Evolutionary conservation across 2,797 vertebrate genomes (phyloP), one percentile per base, ranked within the genome.

Genomic region (Aplochiton taeniatus): DNA sequence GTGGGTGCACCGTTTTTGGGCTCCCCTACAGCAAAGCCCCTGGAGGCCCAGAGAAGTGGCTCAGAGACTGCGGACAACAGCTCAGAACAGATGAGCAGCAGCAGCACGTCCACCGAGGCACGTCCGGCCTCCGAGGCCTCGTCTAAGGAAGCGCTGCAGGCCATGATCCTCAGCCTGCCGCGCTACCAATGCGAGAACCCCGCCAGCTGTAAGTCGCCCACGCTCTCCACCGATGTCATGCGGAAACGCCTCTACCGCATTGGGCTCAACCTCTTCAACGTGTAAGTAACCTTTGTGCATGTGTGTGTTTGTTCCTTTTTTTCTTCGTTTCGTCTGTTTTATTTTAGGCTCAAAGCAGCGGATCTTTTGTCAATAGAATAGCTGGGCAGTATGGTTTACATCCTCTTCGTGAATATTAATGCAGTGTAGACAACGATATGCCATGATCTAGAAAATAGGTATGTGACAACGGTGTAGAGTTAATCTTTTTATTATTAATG

Each of bases 101-200:
- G 96, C 87, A 96, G 97, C 83, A 91, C 95, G 0, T 97, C 96
- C 20, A 97, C 95, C 12, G 96, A 96, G 52, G 93, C 91, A 0
- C 95, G 94, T 4, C 93, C 94, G 2, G 93, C 93, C 1, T 97
- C 96, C 0, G 94, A 94, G n/a, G 88, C 90, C 0, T 93, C 94
- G 0, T 97, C 97, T 11, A 98, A 98, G 82, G 97, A 99, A 78
- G 94, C 96, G 0, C 90, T 99, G 73, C 97, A 98, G 90, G 96
- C 96, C 71, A 97, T 98, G 96, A 97, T 98, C 83, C 93, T 98
- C 86, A 98, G 96, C 83, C 91, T 98, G 83, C 98, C 97, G 0
- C 93, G 97, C 65, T 98, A 98, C 91, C 97, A 98, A 83, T 98
- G 97, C 70, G 97, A 99, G 87, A 99, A 98, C 83, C 97, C 96